Evolutionary conservation across 2,888 invertebrate genomes (phyloP).

Genomic region (Coremacera marginata): DNA sequence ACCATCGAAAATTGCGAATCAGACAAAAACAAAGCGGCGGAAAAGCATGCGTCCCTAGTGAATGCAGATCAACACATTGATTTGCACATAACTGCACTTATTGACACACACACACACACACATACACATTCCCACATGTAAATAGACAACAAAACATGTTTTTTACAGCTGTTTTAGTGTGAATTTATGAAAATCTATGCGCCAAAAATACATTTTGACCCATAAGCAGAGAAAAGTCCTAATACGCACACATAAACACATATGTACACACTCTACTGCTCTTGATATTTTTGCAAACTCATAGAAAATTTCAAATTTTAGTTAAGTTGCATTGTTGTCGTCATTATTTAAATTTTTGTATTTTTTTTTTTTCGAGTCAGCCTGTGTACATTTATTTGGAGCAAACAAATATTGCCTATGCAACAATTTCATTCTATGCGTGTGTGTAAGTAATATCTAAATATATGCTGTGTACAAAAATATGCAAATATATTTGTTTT

Average conservation of each 20-base stretch:
- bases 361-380: too few relatives aligned
- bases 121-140: neutral
- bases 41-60: neutral
- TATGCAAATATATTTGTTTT: too few relatives aligned
- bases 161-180: constrained; percentile 20
- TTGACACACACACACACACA: neutral
- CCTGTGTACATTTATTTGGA: too few relatives aligned
- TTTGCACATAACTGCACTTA: neutral
- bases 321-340: too few relatives aligned
- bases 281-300: too few relatives aligned
- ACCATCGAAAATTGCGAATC: too few relatives aligned
- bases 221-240: neutral
- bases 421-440: too few relatives aligned
- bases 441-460: too few relatives aligned
- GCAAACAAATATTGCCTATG: too few relatives aligned
- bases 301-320: too few relatives aligned
- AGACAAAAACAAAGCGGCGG: neutral
- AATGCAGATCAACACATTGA: neutral
- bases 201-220: constrained; percentile 12
- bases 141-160: constrained; percentile 3
- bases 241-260: neutral
- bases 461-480: too few relatives aligned
- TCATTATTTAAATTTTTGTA: too few relatives aligned
- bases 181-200: constrained; percentile 26
- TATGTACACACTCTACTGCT: neutral